These are phyloP conservation scores for Parascotia fuliginaria DNA, from an alignment of 2,888 invertebrate genomes.

Conservation along the genomic window DNA sequence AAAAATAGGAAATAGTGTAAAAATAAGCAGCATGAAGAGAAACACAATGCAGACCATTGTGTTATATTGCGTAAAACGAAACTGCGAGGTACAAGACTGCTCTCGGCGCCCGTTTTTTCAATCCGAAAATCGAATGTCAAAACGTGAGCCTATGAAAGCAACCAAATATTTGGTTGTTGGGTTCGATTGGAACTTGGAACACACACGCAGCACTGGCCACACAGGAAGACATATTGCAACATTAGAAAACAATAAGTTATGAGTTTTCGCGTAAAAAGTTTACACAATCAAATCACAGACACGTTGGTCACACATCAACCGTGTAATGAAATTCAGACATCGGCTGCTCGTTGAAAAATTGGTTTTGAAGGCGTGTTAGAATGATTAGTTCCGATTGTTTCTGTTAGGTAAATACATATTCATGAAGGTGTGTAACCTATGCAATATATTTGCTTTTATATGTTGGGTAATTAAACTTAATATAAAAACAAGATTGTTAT, in stretches of 20 bases:
- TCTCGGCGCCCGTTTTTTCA: constrained; percentile 68
- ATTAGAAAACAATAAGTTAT: constrained; percentile 68
- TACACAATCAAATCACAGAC: constrained; percentile 70
- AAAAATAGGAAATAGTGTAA: constrained; percentile 67
- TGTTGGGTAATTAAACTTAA: too few species aligned
- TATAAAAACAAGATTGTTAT: too few species aligned
- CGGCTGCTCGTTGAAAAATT: constrained; percentile 58
- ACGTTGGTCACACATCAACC: constrained; percentile 68
- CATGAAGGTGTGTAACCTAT: too few species aligned
- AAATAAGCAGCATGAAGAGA: constrained; percentile 58
- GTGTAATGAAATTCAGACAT: constrained; percentile 72
- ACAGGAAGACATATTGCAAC: constrained; percentile 76
- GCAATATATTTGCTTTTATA: too few species aligned
- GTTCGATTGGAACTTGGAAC: constrained; percentile 57
- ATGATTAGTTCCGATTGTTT: constrained; percentile 29
- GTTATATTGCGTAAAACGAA: constrained; percentile 50
- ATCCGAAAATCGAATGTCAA: constrained; percentile 64
- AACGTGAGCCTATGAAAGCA: constrained; percentile 76
- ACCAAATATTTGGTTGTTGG: constrained; percentile 75
- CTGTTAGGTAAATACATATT: constrained; percentile 12
- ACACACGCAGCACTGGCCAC: constrained; percentile 79
- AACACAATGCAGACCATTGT: constrained; percentile 67
- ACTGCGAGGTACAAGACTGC: constrained; percentile 38
- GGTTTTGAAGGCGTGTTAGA: constrained; percentile 54
- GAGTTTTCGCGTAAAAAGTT: constrained; percentile 66